These are phyloP conservation scores for Lathronympha strigana DNA, from an alignment of 2,888 invertebrate genomes.

Conservation along the genomic window DNA sequence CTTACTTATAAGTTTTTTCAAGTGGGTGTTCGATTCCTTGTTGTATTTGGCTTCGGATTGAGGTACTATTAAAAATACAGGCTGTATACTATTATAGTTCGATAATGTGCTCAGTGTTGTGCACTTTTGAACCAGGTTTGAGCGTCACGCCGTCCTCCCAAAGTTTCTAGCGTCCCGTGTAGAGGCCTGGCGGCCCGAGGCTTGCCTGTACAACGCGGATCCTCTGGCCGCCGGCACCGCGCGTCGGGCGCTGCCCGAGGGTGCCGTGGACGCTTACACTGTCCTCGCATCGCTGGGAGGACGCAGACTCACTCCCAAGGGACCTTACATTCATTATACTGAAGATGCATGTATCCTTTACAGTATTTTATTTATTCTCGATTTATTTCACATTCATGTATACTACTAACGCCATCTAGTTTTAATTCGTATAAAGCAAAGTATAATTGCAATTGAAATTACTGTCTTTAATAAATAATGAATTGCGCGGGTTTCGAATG, in stretches of 20 bases:
- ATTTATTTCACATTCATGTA: not conserved
- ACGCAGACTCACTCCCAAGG: slow-evolving; percentile 88
- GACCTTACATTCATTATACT: slow-evolving; percentile 92
- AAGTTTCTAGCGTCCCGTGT: slow-evolving; percentile 94
- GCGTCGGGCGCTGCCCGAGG: slow-evolving; percentile 91
- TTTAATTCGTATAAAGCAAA: not conserved
- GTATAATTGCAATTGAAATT: not conserved
- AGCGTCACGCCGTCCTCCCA: slow-evolving; percentile 97
- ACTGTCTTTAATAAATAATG: not conserved
- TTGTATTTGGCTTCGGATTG: too few species aligned
- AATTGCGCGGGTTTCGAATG: too few species aligned
- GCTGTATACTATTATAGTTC: too few species aligned
- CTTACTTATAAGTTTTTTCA: too few species aligned
- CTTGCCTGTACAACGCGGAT: slow-evolving; percentile 97
- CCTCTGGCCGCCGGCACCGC: slow-evolving; percentile 93
- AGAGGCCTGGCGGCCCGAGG: slow-evolving; percentile 93
- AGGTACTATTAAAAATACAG: too few species aligned
- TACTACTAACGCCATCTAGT: slow-evolving; percentile 25
- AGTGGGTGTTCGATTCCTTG: too few species aligned
- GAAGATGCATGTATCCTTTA: slow-evolving; percentile 97
- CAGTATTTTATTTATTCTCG: not conserved
- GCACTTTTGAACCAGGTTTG: slow-evolving; percentile 86
- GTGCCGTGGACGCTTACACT: slow-evolving; percentile 92
- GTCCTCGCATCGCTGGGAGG: slow-evolving; percentile 96
- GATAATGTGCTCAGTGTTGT: too few species aligned